A percentile compares a stretch with the other conserved stretches of the same genome.
phyloP scores from a whole-genome alignment of 2,888 invertebrate genomes.

The Cremastobaeus sp. region DNA sequence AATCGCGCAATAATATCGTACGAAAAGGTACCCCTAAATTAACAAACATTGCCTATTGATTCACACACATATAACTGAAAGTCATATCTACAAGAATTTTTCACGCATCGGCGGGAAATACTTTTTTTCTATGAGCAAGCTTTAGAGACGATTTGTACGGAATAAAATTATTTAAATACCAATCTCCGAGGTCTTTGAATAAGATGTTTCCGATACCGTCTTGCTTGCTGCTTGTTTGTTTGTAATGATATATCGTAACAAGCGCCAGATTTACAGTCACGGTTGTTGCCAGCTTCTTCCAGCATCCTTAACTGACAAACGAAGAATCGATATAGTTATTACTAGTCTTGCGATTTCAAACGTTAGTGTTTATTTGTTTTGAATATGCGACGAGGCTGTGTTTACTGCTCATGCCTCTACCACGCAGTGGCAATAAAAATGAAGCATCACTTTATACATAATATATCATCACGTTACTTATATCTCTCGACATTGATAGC shows the following conservation, averaged over 20 bases:
- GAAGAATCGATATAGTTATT: slow-evolving; percentile 28
- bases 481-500: slow-evolving; percentile 11
- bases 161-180: neutral
- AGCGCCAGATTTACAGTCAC: slow-evolving; percentile 36
- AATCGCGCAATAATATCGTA: too few species aligned
- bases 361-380: slow-evolving; percentile 25
- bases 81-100: too few species aligned
- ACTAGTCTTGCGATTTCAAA: slow-evolving; percentile 22
- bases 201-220: neutral
- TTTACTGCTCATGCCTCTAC: slow-evolving; percentile 1
- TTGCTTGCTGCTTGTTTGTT: neutral
- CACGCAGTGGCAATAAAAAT: slow-evolving; percentile 16
- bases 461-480: slow-evolving; percentile 17
- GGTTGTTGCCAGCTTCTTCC: slow-evolving; percentile 4
- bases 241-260: slow-evolving; percentile 24
- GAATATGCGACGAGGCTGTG: slow-evolving; percentile 3
- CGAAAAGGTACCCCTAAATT: too few species aligned
- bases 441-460: slow-evolving; percentile 24
- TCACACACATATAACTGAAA: too few species aligned
- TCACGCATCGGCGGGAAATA: too few species aligned
- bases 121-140: too few species aligned
- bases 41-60: too few species aligned
- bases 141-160: neutral
- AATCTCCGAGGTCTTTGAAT: neutral
- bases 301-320: neutral